Evolutionary conservation across 1,140 invertebrate genomes (phyloP).

Genomic region (Cydia strobilella): DNA sequence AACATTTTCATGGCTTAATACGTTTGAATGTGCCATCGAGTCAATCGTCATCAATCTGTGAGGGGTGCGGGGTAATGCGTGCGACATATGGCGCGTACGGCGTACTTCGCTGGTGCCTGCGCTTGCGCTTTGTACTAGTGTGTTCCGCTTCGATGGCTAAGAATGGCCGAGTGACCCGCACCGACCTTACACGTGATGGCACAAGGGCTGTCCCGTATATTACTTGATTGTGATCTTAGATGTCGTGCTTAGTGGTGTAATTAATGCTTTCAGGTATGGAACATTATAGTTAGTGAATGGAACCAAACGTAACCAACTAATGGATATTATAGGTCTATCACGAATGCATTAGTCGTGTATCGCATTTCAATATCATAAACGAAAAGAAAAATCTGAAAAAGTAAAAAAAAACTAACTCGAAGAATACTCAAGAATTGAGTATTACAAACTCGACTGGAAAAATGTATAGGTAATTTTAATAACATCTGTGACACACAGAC

Average conservation of each 20-base stretch:
- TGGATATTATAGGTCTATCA: too few relatives aligned
- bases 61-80: slow-evolving; percentile 67
- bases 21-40: slow-evolving; percentile 62
- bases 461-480: too few relatives aligned
- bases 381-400: too few relatives aligned
- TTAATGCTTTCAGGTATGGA: background rate
- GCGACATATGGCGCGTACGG: slow-evolving; percentile 72
- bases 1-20: slow-evolving; percentile 77
- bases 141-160: slow-evolving; percentile 57
- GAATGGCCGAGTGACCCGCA: slow-evolving; percentile 64
- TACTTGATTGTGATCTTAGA: slow-evolving; percentile 25
- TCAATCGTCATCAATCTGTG: slow-evolving; percentile 72
- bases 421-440: too few relatives aligned
- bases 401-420: too few relatives aligned
- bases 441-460: too few relatives aligned
- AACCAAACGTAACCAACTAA: too few relatives aligned
- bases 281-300: background rate
- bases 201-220: slow-evolving; percentile 32
- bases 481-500: too few relatives aligned
- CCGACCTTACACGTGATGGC: slow-evolving; percentile 56
- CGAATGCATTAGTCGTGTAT: too few relatives aligned
- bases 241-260: slow-evolving; percentile 11
- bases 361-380: too few relatives aligned
- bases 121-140: slow-evolving; percentile 33
- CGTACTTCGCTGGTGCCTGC: slow-evolving; percentile 39